Evolutionary conservation across 2,113 vertebrate genomes (phyloP).

Genomic region (Pollimyrus isidori): DNA sequence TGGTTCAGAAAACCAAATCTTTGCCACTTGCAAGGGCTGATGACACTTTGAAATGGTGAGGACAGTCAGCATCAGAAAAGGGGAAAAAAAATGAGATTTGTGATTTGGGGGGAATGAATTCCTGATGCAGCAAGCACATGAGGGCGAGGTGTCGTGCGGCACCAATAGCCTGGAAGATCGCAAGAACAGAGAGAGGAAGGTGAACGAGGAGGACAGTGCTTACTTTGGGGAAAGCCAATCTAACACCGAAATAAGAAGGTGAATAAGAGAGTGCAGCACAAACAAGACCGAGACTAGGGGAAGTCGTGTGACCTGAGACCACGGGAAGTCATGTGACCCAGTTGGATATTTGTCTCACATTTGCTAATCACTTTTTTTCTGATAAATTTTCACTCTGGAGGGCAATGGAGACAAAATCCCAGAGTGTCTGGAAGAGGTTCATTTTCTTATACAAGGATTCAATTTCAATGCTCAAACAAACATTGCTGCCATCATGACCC

Average conservation of each 20-base stretch:
- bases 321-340: background rate
- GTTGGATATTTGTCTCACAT: background rate
- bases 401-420: background rate
- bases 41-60: background rate
- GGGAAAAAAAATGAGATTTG: background rate
- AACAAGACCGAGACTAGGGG: background rate
- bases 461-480: background rate
- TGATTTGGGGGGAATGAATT: background rate
- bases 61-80: background rate
- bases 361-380: background rate
- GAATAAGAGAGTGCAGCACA: background rate
- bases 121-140: background rate
- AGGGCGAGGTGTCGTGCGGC: background rate
- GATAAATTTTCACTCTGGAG: background rate
- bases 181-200: background rate
- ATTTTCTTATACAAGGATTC: background rate
- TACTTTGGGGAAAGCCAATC: background rate
- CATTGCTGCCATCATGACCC: background rate
- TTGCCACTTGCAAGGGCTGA: background rate
- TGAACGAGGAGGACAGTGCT: background rate
- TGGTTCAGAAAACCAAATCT: background rate
- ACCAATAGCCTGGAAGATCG: background rate
- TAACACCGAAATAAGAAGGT: background rate
- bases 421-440: background rate
- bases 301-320: background rate